Conservation (phyloP, 1,140 invertebrate genomes). For the Littorina saxatilis region DNA sequence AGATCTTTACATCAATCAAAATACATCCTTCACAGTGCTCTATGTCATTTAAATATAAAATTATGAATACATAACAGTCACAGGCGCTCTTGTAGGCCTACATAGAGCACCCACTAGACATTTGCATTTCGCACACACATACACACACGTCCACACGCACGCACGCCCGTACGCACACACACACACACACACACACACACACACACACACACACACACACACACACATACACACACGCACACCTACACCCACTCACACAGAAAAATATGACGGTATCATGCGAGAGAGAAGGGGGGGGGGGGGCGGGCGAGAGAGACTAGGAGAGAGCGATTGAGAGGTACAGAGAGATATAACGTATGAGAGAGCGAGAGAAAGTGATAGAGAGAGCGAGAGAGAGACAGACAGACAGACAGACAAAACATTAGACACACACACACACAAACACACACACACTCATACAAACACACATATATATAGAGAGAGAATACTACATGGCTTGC, state of each 20-base stretch:
- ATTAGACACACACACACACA: too few species aligned
- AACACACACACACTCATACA: too few species aligned
- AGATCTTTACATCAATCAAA: too few species aligned
- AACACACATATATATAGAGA: too few species aligned
- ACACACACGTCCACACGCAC: neutral
- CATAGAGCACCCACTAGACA: too few species aligned
- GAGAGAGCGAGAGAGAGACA: neutral
- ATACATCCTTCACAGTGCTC: too few species aligned
- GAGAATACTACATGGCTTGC: too few species aligned
- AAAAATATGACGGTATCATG: neutral
- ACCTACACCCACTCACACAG: neutral
- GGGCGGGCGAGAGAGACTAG: neutral
- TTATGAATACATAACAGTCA: too few species aligned
- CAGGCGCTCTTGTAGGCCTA: too few species aligned
- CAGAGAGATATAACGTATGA: neutral
- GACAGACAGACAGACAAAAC: neutral
- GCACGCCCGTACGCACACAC: neutral
- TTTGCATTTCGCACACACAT: too few species aligned
- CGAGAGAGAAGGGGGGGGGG: neutral
- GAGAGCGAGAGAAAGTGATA: neutral
- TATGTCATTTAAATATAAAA: too few species aligned
- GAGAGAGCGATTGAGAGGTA: neutral
- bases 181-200: neutral
- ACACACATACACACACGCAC: neutral
- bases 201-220: too few species aligned